Evolutionary conservation across 23 tunicate genomes (phyloP).

Genomic region (Botrylloides violaceus): DNA sequence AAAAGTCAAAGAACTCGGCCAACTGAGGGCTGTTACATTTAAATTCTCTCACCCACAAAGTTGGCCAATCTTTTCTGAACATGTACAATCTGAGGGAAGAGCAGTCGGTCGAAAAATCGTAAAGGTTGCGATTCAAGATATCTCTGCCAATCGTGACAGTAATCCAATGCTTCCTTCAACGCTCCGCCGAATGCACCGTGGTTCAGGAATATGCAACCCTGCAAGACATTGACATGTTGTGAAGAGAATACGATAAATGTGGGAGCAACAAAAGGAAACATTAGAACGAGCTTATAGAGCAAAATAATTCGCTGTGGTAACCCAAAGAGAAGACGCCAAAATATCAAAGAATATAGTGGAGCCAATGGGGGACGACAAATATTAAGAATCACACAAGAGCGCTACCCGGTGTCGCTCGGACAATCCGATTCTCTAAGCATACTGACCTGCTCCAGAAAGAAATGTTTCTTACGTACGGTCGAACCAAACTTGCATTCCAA

Average conservation of each 20-base stretch:
- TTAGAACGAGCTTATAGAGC: too few species aligned
- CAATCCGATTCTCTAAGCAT: too few species aligned
- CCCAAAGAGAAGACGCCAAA: too few species aligned
- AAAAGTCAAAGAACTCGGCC: too few species aligned
- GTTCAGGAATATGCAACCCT: conserved; percentile 49
- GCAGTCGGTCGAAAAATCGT: conserved; percentile 64
- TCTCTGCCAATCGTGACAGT: conserved; percentile 36
- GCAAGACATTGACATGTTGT: neutral
- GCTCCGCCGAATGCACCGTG: conserved; percentile 91
- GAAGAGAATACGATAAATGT: too few species aligned
- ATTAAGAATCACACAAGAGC: too few species aligned
- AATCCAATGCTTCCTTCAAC: conserved; percentile 53
- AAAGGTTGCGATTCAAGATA: conserved; percentile 70
- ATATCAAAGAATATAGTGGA: too few species aligned
- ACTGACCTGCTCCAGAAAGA: conserved; percentile 36
- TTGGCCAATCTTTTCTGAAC: conserved; percentile 55
- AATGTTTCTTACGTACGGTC: conserved; percentile 34
- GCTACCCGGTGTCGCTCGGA: too few species aligned
- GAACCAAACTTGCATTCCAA: conserved; percentile 29
- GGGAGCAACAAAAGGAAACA: too few species aligned
- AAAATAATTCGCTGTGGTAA: too few species aligned
- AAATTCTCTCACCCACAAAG: conserved; percentile 48
- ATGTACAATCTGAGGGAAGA: conserved; percentile 64
- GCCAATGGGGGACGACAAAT: too few species aligned
- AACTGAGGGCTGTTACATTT: too few species aligned